phyloP scores from a whole-genome alignment of 2,797 vertebrate genomes.

The Salarias fasciatus region DNA sequence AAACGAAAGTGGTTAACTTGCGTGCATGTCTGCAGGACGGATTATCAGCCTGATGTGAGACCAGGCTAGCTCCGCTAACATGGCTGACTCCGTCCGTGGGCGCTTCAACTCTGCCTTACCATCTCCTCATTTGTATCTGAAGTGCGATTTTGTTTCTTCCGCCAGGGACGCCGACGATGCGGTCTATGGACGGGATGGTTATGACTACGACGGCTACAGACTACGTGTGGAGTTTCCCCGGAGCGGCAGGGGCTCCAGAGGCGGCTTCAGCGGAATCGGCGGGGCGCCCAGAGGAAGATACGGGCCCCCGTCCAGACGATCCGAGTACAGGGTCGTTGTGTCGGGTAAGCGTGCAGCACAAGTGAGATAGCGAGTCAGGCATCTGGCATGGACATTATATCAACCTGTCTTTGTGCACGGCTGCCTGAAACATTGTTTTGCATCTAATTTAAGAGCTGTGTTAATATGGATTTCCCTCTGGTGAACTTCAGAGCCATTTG shows the following conservation, averaged over 20 bases:
- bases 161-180: conserved; percentile 89
- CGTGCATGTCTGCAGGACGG: conserved; percentile 3
- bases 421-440: neutral
- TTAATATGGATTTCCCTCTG: too few relatives aligned
- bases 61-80: conserved; percentile 21
- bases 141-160: neutral
- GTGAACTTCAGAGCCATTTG: too few relatives aligned
- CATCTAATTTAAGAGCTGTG: too few relatives aligned
- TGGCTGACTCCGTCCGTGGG: conserved; percentile 28
- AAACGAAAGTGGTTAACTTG: fast-evolving
- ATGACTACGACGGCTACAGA: conserved; percentile 90
- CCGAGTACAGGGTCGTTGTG: conserved; percentile 93
- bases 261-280: conserved; percentile 75
- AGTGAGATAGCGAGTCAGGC: neutral
- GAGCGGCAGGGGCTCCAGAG: conserved; percentile 82
- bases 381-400: neutral
- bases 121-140: too few relatives aligned
- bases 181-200: conserved; percentile 88
- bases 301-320: conserved; percentile 91
- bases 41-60: conserved; percentile 31
- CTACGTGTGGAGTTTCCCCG: conserved; percentile 95
- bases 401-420: neutral
- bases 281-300: conserved; percentile 87
- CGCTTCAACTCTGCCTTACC: too few relatives aligned
- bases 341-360: conserved; percentile 81